Evolutionary conservation across 1,140 invertebrate genomes (phyloP), one percentile per base, ranked within the genome.

Genomic region (Drosophila insularis): DNA sequence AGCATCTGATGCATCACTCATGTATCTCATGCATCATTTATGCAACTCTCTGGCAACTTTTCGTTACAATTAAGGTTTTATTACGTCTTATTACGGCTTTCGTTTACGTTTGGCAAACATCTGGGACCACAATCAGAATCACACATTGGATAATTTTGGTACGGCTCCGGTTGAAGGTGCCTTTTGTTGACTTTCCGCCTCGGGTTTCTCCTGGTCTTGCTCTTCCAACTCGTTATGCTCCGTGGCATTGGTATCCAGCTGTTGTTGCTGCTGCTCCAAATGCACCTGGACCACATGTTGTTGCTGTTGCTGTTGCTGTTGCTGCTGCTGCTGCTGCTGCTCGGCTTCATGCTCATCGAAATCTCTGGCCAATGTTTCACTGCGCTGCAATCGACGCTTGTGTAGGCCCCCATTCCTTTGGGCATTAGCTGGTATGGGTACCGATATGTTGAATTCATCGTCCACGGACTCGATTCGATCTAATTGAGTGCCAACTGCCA

Each of bases 91-190:
- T 31, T 72, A 72, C 0, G 74, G 71, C 73, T 89, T 87, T 17
- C 73, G 50, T 63, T 80, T 89, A 37, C 85, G 80, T 37, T 74
- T 87, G 73, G 71, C 80, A 78, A 87, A 87, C 73, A 87, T 74
- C 43, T 87, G 84, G n/a, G 84, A 84, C 84, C 80, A 87, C 69
- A 85, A 85, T 87, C 82, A 68, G 77, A 87, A 87, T 87, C 84
- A 89, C 27, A 87, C 84, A 80, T 74, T 78, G 17, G 84, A 68
- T 1, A 72, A 60, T 54, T 84, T 87, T 27, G 84, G 84, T 19
- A 79, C 70, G 7, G 80, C 80, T 0, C 77, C 84, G 5, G 73
- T 80, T 63, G 80, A 63, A 55, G 40, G 53, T 10, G 56, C 74
- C 3, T 37, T 62, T n/a, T 75, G 53, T 31, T 43, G 46, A 8